Base-by-base conservation (phyloP, 2,888 invertebrate genomes). In the Aproaerema taeniolella region DNA sequence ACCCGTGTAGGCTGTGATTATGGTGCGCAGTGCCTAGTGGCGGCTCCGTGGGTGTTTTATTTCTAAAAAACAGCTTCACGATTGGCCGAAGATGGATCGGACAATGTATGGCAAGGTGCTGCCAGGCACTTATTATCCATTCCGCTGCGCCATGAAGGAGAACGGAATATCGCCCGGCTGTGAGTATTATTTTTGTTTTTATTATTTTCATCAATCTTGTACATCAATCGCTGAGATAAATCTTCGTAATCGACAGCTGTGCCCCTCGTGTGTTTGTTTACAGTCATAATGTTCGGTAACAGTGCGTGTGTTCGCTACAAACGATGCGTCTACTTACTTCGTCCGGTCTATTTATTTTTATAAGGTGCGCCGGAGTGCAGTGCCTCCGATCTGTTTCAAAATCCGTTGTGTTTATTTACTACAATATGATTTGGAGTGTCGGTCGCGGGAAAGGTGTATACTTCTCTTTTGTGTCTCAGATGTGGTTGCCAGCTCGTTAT, bases 21-120 rank as follows among this genome's bases (percentile, higher is more conserved):
- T 86, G 86, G 86, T 70, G 72, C 64, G 80, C 55, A 66, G 67
- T 72, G 65, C 64, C 64, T 62, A 67, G 58, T 68, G 72, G 72
- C 50, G 76, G 60, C 61, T 57, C 59, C 58, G 83, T 82, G 82
- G 79, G 82, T 80, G 78, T 72, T 69, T 73, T 72, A 68, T 73
- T 75, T 70, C 67, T 67, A 65, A 69, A 70, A 77, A 67, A 67
- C 71, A 64, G 62, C 67, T 62, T 57, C 58, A 62, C 66, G 72
- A 85, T 81, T 80, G 74, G 72, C 58, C 60, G 67, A 75, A 61
- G 61, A 95, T 95, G 95, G 95, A 95, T 89, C 90, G 95, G 72
- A 93, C 94, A 74, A 95, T 95, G 94, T 95, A 95, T 75, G 95
- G 95, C 55, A 95, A 95, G 88, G 90, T 94, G 67, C 91, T 91